Evolutionary conservation across 1,140 invertebrate species (phyloP), one percentile per base, ranked within the genome.

Genomic region (Venustaconcha ellipsiformis): DNA sequence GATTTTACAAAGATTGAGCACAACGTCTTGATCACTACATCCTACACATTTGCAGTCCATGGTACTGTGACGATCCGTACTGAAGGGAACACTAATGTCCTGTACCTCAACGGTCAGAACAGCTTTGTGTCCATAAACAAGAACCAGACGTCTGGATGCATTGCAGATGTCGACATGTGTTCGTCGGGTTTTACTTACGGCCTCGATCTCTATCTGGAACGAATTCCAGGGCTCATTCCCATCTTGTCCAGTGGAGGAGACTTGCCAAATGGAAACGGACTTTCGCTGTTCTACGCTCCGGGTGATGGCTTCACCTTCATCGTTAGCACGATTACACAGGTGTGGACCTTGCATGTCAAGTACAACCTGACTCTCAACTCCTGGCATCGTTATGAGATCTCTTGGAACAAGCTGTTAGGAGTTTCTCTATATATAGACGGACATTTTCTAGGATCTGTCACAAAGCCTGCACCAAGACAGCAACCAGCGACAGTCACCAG

Each of bases 381-480:
- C 8, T 76, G 74, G 74, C 74, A 76, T 58, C 74, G 71, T 23
- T 70, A 66, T 59, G 74, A 76, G 59, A 65, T 76, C 14, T 70
- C 74, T 13, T 76, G 74, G 74, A 71, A 76, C 57, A 59, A 62
- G 60, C 48, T 66, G 56, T 62, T 76, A 11, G 74, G 74, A 37
- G 68, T 76, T 57, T 68, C 70, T 59, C 17, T 76, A 12, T 23
- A 67, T 2, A 60, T 76, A 11, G 62, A 76, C 59, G 68, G 74
- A 14, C 67, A 70, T 58, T 60, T 58, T 5, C 62, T 76, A 17
- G 74, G 74, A 48, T 65, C 74, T 57, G 60, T 60, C 64, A 48
- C 59, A 37, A 57, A 62, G 59, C 74, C 74, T 14, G 12, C 26
- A 57, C 11, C 8, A 1, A 18, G 58, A 12, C 56, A 23, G n/a